These are phyloP conservation scores for Gari tellinella DNA, from an alignment of 2,888 invertebrate species.

Conservation along the genomic window DNA sequence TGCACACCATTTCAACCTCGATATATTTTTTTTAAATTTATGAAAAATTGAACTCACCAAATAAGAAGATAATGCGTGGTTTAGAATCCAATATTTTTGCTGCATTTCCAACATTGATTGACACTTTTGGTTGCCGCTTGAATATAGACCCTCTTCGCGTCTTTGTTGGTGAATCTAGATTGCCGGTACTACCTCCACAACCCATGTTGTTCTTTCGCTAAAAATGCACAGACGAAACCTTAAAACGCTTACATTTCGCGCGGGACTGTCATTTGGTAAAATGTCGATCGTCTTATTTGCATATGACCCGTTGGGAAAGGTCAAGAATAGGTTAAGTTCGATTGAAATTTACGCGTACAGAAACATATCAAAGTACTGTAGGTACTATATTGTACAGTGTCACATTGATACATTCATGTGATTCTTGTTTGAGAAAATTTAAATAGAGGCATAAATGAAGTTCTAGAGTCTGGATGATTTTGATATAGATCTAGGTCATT, in stretches of 20 bases:
- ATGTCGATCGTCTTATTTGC: slow-evolving; percentile 42
- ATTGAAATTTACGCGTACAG: no score
- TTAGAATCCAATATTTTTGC: slow-evolving; percentile 59
- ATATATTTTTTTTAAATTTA: no score
- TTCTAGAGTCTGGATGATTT: no score
- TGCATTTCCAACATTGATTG: slow-evolving; percentile 64
- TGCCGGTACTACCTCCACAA: slow-evolving; percentile 68
- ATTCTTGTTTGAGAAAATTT: no score
- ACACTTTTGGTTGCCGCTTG: slow-evolving; percentile 61
- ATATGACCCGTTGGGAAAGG: slow-evolving; percentile 33
- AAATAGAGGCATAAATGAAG: no score
- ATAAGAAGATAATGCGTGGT: slow-evolving; percentile 69
- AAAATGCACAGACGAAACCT: no score
- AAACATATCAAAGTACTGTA: no score
- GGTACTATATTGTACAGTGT: no score
- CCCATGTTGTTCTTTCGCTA: slow-evolving; percentile 56
- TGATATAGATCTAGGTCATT: no score
- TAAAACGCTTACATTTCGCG: slow-evolving; percentile 46
- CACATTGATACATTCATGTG: no score
- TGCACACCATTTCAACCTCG: no score
- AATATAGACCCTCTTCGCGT: slow-evolving; percentile 38
- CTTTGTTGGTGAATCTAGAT: slow-evolving; percentile 12
- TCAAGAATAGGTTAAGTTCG: no score
- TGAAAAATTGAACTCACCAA: slow-evolving; percentile 65
- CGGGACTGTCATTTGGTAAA: slow-evolving; percentile 40